These are phyloP conservation scores for Rhagoletis zephyria DNA, from an alignment of 1,140 invertebrate species.

Conservation along the genomic window DNA sequence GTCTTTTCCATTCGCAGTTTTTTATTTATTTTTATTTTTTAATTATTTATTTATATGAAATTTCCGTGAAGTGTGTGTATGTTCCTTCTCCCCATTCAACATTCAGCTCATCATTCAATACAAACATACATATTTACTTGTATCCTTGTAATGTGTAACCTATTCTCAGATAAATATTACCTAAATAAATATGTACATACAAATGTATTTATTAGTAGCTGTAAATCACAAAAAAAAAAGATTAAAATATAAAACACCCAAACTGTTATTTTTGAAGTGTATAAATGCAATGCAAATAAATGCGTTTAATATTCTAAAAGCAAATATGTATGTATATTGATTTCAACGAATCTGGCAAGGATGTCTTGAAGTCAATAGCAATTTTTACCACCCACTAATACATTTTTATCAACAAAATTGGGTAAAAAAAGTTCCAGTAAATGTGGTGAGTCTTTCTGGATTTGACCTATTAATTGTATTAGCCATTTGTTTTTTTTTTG, in stretches of 20 bases:
- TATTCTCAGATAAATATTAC: neutral
- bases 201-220: conserved; percentile 14
- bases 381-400: too few species aligned
- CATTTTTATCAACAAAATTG: too few species aligned
- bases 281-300: conserved; percentile 46
- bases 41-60: neutral
- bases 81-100: neutral
- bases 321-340: too few species aligned
- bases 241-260: neutral
- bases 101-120: conserved; percentile 26
- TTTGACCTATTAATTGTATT: too few species aligned
- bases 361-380: too few species aligned
- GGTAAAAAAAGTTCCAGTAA: too few species aligned
- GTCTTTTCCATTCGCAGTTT: conserved; percentile 24
- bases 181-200: neutral
- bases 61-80: neutral
- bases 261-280: conserved; percentile 50
- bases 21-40: neutral
- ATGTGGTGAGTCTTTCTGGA: too few species aligned
- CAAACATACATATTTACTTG: too few species aligned
- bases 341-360: too few species aligned
- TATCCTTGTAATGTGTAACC: neutral
- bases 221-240: neutral
- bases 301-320: conserved; percentile 46
- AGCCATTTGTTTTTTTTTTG: too few species aligned